Evolutionary conservation across 1,140 invertebrate genomes (phyloP), one percentile per base, ranked within the genome.

Genomic region (Drosophila santomea): DNA sequence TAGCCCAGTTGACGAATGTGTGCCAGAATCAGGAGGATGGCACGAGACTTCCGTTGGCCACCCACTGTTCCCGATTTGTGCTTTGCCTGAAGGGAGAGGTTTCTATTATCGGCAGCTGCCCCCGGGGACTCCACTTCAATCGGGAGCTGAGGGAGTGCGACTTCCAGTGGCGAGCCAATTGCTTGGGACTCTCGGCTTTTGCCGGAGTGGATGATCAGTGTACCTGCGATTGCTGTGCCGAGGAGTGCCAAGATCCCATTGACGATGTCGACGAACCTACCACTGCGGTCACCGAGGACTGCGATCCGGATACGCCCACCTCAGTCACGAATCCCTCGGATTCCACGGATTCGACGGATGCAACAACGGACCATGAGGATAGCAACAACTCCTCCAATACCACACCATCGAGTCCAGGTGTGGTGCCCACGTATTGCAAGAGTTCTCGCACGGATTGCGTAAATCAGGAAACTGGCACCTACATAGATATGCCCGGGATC

Each of bases 151-250:
- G 79, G 2, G 83, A 88, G 48, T 88, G 83, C 20, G 83, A 88
- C 20, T 88, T 80, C 25, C 84, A 89, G 41, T 89, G 83, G 84
- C 64, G 83, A 25, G 83, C 84, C 15, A 78, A 63, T 8, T 88
- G 83, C 51, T 50, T 43, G 7, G 61, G 61, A 12, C 43, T 80
- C 0, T 59, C 48, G 4, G 44, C 72, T 4, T 80, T 80, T 17
- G 78, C 59, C n/a, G 55, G 8, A n/a, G 1, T 14, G 1, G 61
- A 56, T 14, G 76, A 72, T 8, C 64, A 68, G 7, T 88, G 83
- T 36, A 47, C 45, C 15, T 88, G 83, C 55, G 74, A 64, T 2
- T 88, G 83, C 28, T 88, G 83, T 38, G 79, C 54, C 7, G 68
- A 80, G 7, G 72, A 83, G 44, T 88, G 83, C 23, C 36, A 44